Evolutionary conservation across 1,140 invertebrate genomes (phyloP).

Genomic region (Drosophila willistoni): DNA sequence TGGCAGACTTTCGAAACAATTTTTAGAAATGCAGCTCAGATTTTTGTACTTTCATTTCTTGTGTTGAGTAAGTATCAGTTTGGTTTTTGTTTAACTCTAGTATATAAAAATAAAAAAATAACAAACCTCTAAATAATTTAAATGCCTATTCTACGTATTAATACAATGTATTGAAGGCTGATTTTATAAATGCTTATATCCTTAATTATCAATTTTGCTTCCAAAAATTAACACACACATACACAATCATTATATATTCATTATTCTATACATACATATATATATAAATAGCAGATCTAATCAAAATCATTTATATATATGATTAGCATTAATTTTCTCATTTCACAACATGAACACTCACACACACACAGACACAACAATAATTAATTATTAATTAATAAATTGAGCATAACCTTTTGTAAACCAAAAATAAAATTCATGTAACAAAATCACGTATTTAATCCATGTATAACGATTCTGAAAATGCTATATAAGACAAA

Average conservation of each 20-base stretch:
- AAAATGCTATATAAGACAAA: constrained; percentile 2
- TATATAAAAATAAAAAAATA: not conserved
- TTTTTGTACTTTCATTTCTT: constrained; percentile 12
- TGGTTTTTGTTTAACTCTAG: constrained; percentile 13
- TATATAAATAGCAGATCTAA: constrained; percentile 7
- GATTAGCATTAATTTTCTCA: constrained; percentile 30
- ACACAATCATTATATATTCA: not conserved
- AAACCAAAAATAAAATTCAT: constrained; percentile 7
- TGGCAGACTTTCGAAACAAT: not conserved
- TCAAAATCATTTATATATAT: constrained; percentile 25
- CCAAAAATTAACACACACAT: constrained; percentile 25
- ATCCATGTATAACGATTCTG: constrained; percentile 12
- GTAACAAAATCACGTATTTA: constrained; percentile 8
- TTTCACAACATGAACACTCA: constrained; percentile 4
- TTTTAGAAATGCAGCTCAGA: not conserved
- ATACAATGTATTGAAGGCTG: constrained; percentile 59
- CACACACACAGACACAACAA: not conserved
- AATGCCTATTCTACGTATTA: constrained; percentile 38
- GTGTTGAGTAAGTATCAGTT: constrained; percentile 49
- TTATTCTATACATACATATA: constrained; percentile 1
- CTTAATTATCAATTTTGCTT: constrained; percentile 52
- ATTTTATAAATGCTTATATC: constrained; percentile 56
- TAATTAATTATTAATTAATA: constrained; percentile 13
- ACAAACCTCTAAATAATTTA: constrained; percentile 10
- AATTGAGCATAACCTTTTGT: constrained; percentile 14